Conservation (phyloP, 2,888 invertebrate species). For the Mythimna lalbum region DNA sequence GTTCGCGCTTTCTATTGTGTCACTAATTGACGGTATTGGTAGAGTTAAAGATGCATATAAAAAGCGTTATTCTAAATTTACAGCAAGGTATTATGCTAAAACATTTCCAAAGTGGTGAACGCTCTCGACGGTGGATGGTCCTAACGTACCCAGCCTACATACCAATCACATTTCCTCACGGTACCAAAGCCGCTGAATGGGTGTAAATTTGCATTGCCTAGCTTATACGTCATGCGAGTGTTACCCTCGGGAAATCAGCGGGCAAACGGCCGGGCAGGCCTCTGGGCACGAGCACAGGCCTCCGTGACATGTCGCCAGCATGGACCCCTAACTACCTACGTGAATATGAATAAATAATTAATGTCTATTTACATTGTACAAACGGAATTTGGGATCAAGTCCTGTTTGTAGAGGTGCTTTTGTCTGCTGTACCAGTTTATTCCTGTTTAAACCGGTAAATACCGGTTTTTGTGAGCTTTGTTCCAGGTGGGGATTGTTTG, state of each 20-base stretch:
- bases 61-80: background rate
- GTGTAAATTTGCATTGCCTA: conserved; percentile 53
- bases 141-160: background rate
- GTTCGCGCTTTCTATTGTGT: too few species aligned
- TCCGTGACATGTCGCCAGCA: conserved; percentile 22
- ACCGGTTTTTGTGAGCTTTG: conserved; percentile 40
- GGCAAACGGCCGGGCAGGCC: conserved; percentile 26
- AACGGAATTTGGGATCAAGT: conserved; percentile 44
- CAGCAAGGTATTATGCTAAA: too few species aligned
- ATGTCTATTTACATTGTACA: conserved; percentile 34
- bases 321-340: conserved; percentile 22
- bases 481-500: conserved; percentile 36
- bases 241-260: conserved; percentile 57
- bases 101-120: background rate
- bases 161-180: background rate
- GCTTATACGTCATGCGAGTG: conserved; percentile 37
- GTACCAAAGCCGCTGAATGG: conserved; percentile 24
- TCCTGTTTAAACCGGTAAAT: conserved; percentile 43
- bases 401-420: conserved; percentile 43
- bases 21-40: too few species aligned
- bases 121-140: too few species aligned
- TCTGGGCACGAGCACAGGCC: conserved; percentile 12
- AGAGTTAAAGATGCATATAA: too few species aligned
- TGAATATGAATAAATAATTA: conserved; percentile 54
- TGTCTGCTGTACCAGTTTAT: conserved; percentile 31